Conservation (phyloP, 2,113 vertebrate species). For the Callorhinus ursinus region DNA sequence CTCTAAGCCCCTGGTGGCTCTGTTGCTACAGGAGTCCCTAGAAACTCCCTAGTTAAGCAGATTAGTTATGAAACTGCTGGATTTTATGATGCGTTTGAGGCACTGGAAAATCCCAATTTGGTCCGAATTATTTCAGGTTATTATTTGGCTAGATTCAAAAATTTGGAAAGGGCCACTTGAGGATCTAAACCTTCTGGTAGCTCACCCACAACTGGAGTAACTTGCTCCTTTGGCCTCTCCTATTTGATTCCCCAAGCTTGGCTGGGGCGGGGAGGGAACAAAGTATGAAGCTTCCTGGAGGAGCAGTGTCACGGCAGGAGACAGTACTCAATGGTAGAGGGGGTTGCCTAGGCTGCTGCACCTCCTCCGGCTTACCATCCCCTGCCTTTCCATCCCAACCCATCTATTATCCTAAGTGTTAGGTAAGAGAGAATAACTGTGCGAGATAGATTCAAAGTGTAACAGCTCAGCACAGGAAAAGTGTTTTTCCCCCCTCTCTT, state of each 20-base stretch:
- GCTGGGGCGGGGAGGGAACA: not conserved
- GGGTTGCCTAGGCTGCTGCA: not conserved
- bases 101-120: not conserved
- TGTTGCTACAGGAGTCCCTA: not conserved
- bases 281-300: not conserved
- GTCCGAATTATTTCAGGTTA: not conserved
- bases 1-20: not conserved
- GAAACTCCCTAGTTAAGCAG: not conserved
- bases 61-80: not conserved
- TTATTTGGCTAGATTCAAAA: not conserved
- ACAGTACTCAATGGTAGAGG: not conserved
- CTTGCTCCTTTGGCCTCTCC: not conserved
- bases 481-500: not conserved
- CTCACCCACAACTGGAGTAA: not conserved
- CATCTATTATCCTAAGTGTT: fast-evolving
- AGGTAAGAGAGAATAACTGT: not conserved
- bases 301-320: not conserved
- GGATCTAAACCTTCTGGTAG: not conserved
- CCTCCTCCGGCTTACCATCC: not conserved
- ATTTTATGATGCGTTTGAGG: not conserved
- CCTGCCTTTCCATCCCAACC: not conserved
- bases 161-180: not conserved
- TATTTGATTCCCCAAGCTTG: not conserved
- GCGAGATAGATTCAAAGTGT: not conserved
- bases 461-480: not conserved